Base-by-base conservation (phyloP, 1,140 invertebrate species). In the Alviniconcha marisindica region DNA sequence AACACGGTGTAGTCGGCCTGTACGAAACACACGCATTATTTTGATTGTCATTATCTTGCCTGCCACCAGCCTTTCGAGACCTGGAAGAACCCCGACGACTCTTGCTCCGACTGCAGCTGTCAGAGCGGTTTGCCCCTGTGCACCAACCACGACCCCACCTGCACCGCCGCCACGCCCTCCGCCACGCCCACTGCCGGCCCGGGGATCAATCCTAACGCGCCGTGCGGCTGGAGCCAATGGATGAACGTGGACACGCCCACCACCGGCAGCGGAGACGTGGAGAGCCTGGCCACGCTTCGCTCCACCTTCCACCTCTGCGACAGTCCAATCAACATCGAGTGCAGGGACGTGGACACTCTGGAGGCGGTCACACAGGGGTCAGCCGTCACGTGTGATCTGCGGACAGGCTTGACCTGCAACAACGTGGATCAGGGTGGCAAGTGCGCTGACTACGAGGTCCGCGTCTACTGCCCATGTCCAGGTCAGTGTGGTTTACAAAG, bases 401-500 rank as follows among this genome's bases (percentile, higher is more conserved):
- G 87, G 4, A 88, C 90, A 40, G 94, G 94, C 31, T 85, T 94
- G 3, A 85, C 88, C 21, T 94, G 94, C 83, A 77, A 76, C 40
- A 92, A 93, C 42, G 85, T 85, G 28, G 89, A 93, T 56, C 90
- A 91, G 54, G 84, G 82, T 73, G 86, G 87, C 24, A 85, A 69
- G 15, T 94, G 94, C 81, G 56, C 87, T 33, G 93, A 94, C 84
- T 93, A 93, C 83, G 93, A 94, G 87, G 89, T 94, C 54, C 85
- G 93, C 66, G 92, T 94, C 69, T 90, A 90, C 81, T 94, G 94
- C 79, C 85, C 90, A 28, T 94, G 94, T 87, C 69, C 84, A 40
- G 66, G 66, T 71, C 31, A 71, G 66, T 71, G 33, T 28, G n/a
- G 21, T 69, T 36, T 69, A 36, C 4, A n/a, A n/a, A n/a, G n/a